Base-by-base conservation (phyloP, 2,113 vertebrate genomes). In the Pachyramphus minor region DNA sequence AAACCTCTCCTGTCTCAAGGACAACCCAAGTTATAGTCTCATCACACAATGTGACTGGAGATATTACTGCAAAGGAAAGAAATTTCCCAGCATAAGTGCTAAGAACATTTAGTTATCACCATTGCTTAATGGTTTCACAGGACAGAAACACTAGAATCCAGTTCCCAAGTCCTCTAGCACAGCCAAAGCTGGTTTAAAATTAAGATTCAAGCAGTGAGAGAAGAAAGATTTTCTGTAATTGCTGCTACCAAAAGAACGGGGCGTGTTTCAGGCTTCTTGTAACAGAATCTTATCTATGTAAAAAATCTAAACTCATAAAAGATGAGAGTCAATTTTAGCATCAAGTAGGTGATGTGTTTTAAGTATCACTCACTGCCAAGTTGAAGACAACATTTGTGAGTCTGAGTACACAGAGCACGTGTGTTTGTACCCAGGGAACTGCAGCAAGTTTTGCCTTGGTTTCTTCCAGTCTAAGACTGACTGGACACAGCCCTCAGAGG, bases 341-440 rank as follows among this genome's bases (percentile, higher is more conserved):
- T 27, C 22, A 42, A 47, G 14, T 2, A 62, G 28, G 10, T 62
- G 47, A 67, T 0, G 0, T 8, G 28, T 8, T 82, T 35, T 18
- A 41, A 8, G 16, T 27, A 21, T 23, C 5, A 44, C 30, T 67
- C 33, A 45, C 27, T 59, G 50, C 47, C 59, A 88, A 25, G 50
- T 0, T 37, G 28, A 80, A 80, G 55, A 19, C 23, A 64, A 19
- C 4, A 3, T 28, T 71, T 0, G 2, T 2, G 8, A 71, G 39
- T 12, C 44, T 52, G n/a, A 45, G 35, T 9, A 27, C 8, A 16
- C 14, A 16, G 35, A 77, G 17, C 33, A 56, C 39, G 3, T 1
- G 0, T n/a, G 30, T 31, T n/a, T 41, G 18, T 10, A 31, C 37
- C 12, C 39, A 63, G 58, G 30, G 33, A 86, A 75, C 27, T 7